Percentiles rank a stretch among this genome's conserved stretches.
These are phyloP conservation scores for Trichonephila clavipes DNA, from an alignment of 1,140 invertebrate genomes.

Conservation along the genomic window DNA sequence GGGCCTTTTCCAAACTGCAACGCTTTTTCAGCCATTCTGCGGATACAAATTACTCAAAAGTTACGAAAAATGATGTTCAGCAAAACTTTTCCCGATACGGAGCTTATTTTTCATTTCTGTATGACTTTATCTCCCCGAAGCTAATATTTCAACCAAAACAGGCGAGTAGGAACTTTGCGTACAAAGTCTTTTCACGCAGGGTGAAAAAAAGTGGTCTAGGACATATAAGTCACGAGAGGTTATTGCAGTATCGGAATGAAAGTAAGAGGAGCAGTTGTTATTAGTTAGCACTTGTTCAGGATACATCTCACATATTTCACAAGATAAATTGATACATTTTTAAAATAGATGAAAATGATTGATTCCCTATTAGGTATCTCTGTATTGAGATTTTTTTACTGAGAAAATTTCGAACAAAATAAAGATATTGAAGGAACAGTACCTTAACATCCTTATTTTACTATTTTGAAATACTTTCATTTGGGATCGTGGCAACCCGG, in stretches of 20 bases:
- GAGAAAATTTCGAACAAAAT: no score
- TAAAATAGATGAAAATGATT: no score
- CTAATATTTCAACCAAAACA: constrained; percentile 13
- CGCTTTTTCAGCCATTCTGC: not conserved
- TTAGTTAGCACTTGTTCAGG: no score
- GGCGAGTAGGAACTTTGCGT: not conserved
- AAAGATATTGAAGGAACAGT: no score
- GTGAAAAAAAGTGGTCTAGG: not conserved
- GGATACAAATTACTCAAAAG: constrained; percentile 29
- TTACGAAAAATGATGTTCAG: constrained; percentile 45
- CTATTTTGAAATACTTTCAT: no score
- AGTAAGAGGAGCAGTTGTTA: no score
- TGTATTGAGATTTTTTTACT: no score
- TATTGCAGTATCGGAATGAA: not conserved
- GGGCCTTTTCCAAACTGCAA: not conserved
- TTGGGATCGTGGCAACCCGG: no score
- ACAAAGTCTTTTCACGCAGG: not conserved
- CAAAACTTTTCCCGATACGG: constrained; percentile 51
- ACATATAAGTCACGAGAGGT: not conserved
- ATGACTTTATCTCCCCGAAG: constrained; percentile 15
- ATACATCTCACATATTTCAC: no score
- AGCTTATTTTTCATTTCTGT: constrained; percentile 33
- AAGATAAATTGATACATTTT: no score
- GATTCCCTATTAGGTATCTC: no score
- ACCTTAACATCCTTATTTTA: no score